Evolutionary conservation across 2,113 vertebrate genomes (phyloP).

Genomic region (Pterophyllum scalare): DNA sequence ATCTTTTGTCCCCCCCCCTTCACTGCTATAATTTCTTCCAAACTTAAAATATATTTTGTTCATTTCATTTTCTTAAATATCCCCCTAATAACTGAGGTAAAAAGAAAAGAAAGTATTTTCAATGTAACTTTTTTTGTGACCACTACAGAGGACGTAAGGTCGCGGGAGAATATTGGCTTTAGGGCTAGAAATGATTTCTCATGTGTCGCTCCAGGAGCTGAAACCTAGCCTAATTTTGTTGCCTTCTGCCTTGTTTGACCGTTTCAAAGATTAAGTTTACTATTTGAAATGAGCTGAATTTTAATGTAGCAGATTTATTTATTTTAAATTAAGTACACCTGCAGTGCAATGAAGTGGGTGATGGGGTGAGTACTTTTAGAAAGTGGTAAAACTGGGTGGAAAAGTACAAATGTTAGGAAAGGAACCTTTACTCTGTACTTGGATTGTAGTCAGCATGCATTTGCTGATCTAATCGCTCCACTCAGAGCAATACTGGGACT

Average conservation of each 20-base stretch:
- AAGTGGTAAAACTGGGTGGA: background rate
- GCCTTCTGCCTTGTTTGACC: background rate
- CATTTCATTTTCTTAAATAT: background rate
- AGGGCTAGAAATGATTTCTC: background rate
- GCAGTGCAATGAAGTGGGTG: background rate
- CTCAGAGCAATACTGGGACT: constrained; percentile 64
- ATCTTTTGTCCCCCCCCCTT: background rate
- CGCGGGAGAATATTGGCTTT: background rate
- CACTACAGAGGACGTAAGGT: too few relatives aligned
- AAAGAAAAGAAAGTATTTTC: too few relatives aligned
- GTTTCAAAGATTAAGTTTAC: background rate
- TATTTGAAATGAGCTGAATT: background rate
- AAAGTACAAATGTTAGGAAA: constrained; percentile 15
- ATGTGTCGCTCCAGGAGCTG: background rate
- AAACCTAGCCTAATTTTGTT: background rate
- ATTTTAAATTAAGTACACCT: background rate
- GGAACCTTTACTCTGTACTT: constrained; percentile 39
- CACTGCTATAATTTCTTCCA: background rate
- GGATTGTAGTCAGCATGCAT: constrained; percentile 51
- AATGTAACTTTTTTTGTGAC: too few relatives aligned
- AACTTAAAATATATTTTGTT: background rate
- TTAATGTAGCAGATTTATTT: background rate
- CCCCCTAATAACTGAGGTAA: too few relatives aligned
- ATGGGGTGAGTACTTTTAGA: background rate
- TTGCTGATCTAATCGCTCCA: constrained; percentile 73